Conservation (phyloP, 2,113 vertebrate genomes). For the Crotalus tigris region DNA sequence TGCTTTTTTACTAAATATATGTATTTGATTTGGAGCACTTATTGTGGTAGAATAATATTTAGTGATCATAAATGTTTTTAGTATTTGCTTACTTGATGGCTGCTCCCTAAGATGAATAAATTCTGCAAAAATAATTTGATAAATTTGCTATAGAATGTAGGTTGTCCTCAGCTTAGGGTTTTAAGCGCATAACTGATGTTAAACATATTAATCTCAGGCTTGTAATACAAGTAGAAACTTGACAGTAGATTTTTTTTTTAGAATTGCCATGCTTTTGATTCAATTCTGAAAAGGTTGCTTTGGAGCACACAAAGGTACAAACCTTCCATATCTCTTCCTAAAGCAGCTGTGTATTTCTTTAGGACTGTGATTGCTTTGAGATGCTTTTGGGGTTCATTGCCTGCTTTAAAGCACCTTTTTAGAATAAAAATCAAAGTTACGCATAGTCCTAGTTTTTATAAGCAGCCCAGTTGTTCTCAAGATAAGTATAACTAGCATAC, state of each 20-base stretch:
- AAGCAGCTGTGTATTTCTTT: background rate
- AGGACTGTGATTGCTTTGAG: background rate
- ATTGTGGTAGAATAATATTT: background rate
- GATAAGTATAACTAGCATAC: background rate
- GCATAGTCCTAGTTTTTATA: background rate
- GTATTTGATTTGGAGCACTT: background rate
- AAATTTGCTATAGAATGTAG: background rate
- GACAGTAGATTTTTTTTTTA: background rate
- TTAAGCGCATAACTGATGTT: background rate
- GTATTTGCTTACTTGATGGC: background rate
- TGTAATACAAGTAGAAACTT: background rate
- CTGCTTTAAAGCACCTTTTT: background rate
- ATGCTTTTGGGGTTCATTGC: background rate
- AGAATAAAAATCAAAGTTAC: background rate
- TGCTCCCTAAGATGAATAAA: background rate
- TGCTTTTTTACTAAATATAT: background rate
- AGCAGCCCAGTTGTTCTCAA: background rate
- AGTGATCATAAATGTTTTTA: background rate
- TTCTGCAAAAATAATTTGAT: background rate
- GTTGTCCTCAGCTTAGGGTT: background rate
- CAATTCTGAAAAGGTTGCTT: background rate
- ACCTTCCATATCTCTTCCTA: background rate
- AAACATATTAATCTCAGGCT: background rate
- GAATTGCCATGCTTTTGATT: background rate
- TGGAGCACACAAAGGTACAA: background rate